Evolutionary conservation across 1,140 invertebrate genomes (phyloP).

Genomic region (Drosophila parvula): DNA sequence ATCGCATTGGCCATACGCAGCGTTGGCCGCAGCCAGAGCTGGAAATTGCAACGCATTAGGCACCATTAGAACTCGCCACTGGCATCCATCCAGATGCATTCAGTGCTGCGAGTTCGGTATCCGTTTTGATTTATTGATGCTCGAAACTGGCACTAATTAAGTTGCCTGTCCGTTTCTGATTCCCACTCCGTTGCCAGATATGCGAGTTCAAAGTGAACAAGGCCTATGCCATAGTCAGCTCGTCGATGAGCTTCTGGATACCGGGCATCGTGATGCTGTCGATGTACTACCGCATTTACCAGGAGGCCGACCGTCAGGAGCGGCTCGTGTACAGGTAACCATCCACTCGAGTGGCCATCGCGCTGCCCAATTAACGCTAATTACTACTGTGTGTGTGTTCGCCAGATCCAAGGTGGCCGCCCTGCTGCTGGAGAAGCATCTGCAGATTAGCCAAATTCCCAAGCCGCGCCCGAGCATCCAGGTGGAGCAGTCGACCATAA

Average conservation of each 20-base stretch:
- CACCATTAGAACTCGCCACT: constrained; percentile 22
- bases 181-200: constrained; percentile 60
- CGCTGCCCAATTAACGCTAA: constrained; percentile 57
- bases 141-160: constrained; percentile 24
- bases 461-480: constrained; percentile 88
- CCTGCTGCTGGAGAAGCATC: constrained; percentile 92
- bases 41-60: constrained; percentile 32
- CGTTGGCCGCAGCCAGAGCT: constrained; percentile 31
- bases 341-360: constrained; percentile 60
- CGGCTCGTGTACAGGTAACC: constrained; percentile 93
- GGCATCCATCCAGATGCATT: constrained; percentile 5
- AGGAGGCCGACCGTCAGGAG: constrained; percentile 96
- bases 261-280: constrained; percentile 97
- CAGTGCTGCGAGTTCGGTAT: not conserved
- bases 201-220: constrained; percentile 96
- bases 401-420: constrained; percentile 92
- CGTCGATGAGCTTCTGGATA: constrained; percentile 97
- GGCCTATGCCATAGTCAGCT: constrained; percentile 95
- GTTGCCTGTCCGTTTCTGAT: constrained; percentile 13
- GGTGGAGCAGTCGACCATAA: constrained; percentile 87
- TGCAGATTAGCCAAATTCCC: constrained; percentile 93
- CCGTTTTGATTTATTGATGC: constrained; percentile 39
- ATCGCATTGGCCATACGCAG: constrained; percentile 72
- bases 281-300: constrained; percentile 97
- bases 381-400: constrained; percentile 42